These are phyloP conservation scores for Macrosteles quadrilineatus DNA, from an alignment of 1,140 invertebrate species.

Conservation along the genomic window DNA sequence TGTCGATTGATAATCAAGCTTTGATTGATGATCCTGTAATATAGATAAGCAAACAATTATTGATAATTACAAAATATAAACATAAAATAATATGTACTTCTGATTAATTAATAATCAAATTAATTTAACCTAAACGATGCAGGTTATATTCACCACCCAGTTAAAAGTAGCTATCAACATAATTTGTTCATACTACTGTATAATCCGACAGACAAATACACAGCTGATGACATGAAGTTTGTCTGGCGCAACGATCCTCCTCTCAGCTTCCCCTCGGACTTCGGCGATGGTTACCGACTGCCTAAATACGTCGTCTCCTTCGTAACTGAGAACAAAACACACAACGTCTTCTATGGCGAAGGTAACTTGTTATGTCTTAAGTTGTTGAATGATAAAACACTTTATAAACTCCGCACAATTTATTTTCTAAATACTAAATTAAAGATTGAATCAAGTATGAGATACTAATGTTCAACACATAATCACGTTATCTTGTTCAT, in stretches of 20 bases:
- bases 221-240: constrained; percentile 57
- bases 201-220: constrained; percentile 58
- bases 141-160: not conserved
- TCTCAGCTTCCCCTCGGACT: constrained; percentile 54
- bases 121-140: not conserved
- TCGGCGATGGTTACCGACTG: constrained; percentile 56
- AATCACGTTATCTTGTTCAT: too few species aligned
- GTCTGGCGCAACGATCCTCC: constrained; percentile 57
- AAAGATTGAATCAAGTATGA: too few species aligned
- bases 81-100: too few species aligned
- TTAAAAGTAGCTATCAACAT: constrained; percentile 28
- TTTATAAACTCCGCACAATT: constrained; percentile 17
- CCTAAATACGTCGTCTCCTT: constrained; percentile 63
- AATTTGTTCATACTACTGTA: too few species aligned
- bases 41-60: too few species aligned
- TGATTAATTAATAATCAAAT: too few species aligned
- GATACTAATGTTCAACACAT: too few species aligned
- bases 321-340: constrained; percentile 57
- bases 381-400: constrained; percentile 32
- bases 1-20: too few species aligned
- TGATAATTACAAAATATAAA: too few species aligned
- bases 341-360: constrained; percentile 61
- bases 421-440: too few species aligned
- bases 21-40: too few species aligned
- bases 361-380: too few species aligned